Evolutionary conservation across 2,888 invertebrate species (phyloP).

Genomic region (Drosophila pullipes): DNA sequence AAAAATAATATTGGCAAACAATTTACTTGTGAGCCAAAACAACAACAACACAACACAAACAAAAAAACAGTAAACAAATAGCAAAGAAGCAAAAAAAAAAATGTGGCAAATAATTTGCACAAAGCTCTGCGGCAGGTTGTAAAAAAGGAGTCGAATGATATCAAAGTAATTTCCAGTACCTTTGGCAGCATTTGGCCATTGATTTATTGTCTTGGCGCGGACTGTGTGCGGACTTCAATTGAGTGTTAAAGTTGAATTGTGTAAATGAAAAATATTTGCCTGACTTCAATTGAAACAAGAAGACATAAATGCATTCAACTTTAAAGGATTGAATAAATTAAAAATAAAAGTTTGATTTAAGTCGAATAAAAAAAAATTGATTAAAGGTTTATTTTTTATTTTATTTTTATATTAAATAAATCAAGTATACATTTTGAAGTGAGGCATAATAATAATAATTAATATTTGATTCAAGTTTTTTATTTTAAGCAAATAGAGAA

Average conservation of each 20-base stretch:
- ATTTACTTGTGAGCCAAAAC: constrained; percentile 75
- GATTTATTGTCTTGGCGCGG: constrained; percentile 73
- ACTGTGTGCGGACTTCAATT: not conserved
- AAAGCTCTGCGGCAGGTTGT: constrained; percentile 78
- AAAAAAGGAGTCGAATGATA: constrained; percentile 38
- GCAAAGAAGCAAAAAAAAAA: constrained; percentile 34
- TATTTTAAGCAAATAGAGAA: not conserved
- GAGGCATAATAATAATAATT: not conserved
- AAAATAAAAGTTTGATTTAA: not conserved
- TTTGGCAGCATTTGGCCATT: constrained; percentile 51
- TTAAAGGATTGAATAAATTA: not conserved
- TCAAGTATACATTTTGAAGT: no score
- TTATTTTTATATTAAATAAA: no score
- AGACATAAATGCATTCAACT: not conserved
- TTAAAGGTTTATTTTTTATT: no score
- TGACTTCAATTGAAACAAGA: not conserved
- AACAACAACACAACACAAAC: constrained; percentile 17
- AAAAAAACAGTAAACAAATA: not conserved
- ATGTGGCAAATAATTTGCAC: constrained; percentile 82
- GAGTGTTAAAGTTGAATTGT: not conserved
- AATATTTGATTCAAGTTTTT: not conserved
- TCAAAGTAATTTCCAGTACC: constrained; percentile 71
- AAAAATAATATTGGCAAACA: constrained; percentile 80
- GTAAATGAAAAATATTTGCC: not conserved
- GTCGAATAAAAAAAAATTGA: no score